phyloP scores from a whole-genome alignment of 2,888 invertebrate genomes.

The Hypselothyrea guttata region DNA sequence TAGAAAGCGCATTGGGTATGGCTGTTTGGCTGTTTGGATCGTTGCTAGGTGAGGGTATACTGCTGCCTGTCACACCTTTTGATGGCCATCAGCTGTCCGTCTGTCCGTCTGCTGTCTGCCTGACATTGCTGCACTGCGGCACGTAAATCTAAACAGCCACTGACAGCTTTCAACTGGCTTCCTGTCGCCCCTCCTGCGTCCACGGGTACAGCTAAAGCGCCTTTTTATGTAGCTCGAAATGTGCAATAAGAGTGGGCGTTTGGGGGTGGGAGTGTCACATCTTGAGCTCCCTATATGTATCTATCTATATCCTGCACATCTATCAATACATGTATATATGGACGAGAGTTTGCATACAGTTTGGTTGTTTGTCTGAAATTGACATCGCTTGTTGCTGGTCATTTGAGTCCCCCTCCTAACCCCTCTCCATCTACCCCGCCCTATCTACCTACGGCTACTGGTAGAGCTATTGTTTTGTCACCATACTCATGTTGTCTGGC shows the following conservation, averaged over 20 bases:
- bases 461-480: slow-evolving; percentile 40
- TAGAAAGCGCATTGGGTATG: slow-evolving; percentile 56
- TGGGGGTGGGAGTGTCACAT: slow-evolving; percentile 51
- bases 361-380: slow-evolving; percentile 74
- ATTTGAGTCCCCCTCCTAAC: neutral
- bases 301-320: slow-evolving; percentile 48
- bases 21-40: slow-evolving; percentile 11
- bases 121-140: slow-evolving; percentile 73
- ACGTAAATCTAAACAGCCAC: slow-evolving; percentile 77
- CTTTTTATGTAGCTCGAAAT: slow-evolving; percentile 63
- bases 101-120: slow-evolving; percentile 5
- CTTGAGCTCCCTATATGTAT: slow-evolving; percentile 42
- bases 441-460: neutral
- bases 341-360: slow-evolving; percentile 42
- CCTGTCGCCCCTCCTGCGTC: slow-evolving; percentile 13
- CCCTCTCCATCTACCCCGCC: neutral
- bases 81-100: slow-evolving; percentile 40
- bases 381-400: slow-evolving; percentile 62
- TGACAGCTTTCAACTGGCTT: slow-evolving; percentile 67
- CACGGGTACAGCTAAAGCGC: slow-evolving; percentile 38
- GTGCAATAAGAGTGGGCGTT: slow-evolving; percentile 26
- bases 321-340: slow-evolving; percentile 37
- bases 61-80: slow-evolving; percentile 52
- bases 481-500: slow-evolving; percentile 54
- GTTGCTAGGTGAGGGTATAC: neutral